Evolutionary conservation across 37 sponge, comb jelly and placozoan genomes (phyloP).

Genomic region (Corticium candelabrum): DNA sequence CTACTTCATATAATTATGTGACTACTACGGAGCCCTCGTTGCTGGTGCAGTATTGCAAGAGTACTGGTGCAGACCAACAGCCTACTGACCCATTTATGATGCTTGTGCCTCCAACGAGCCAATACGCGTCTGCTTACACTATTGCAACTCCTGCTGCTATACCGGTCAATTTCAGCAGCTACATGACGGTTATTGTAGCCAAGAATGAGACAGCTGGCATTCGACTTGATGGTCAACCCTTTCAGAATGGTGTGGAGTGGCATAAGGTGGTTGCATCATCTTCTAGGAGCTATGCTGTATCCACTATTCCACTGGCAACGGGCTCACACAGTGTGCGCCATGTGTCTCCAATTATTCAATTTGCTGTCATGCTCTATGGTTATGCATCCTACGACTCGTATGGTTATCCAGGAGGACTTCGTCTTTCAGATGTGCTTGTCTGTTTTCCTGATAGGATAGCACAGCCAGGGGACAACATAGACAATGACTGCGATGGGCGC

Average conservation of each 20-base stretch:
- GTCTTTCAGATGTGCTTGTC: neutral
- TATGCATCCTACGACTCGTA: neutral
- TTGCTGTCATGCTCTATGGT: neutral
- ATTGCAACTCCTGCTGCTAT: neutral
- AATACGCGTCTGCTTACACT: neutral
- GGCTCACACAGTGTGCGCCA: neutral
- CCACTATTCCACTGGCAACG: neutral
- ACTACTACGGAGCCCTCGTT: neutral
- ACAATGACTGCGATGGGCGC: neutral
- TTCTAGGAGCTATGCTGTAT: neutral
- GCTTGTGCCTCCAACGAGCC: neutral
- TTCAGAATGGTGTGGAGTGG: neutral
- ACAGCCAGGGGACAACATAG: neutral
- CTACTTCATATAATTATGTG: neutral
- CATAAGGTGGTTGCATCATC: neutral
- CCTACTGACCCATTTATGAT: neutral
- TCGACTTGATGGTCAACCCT: neutral
- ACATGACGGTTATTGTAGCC: neutral
- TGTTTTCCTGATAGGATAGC: neutral
- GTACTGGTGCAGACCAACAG: neutral
- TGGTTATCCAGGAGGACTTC: slow-evolving; percentile 1
- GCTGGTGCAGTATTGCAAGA: neutral
- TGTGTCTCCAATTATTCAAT: neutral
- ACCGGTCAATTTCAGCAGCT: neutral
- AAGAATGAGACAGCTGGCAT: neutral